A percentile compares a stretch with the other conserved stretches of the same genome.
These are phyloP conservation scores for Eupithecia abbreviata DNA, from an alignment of 2,888 invertebrate genomes.

Conservation along the genomic window DNA sequence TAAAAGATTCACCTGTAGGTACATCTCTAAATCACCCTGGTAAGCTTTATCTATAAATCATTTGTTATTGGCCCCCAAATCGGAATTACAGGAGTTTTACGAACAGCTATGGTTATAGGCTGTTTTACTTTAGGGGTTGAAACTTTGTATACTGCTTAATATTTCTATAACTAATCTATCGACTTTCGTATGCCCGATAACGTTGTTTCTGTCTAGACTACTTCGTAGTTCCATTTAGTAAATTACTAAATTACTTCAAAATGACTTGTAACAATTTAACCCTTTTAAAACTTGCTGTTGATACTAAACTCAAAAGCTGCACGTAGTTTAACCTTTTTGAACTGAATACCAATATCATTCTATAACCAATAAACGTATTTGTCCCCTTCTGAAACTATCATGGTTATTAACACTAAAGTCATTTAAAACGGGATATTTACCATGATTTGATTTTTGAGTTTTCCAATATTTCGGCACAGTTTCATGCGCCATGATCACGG, in stretches of 20 bases:
- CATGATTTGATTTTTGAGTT: too few species aligned
- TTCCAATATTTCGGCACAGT: too few species aligned
- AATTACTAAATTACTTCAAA: conserved; percentile 13
- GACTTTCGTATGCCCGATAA: conserved; percentile 19
- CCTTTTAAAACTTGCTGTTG: conserved; percentile 2
- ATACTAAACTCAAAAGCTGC: not conserved
- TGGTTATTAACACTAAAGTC: too few species aligned
- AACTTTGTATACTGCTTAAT: conserved; percentile 16
- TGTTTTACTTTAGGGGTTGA: not conserved
- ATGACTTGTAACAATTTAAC: conserved; percentile 10
- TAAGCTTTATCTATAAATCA: conserved; percentile 30
- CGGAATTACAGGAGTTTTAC: conserved; percentile 32
- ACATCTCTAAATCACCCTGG: conserved; percentile 26
- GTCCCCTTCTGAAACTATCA: too few species aligned
- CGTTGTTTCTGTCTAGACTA: not conserved
- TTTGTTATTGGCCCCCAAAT: conserved; percentile 29
- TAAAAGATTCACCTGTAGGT: conserved; percentile 29
- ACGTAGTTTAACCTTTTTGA: not conserved
- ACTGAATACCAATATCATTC: not conserved
- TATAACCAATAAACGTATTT: not conserved
- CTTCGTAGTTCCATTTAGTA: conserved; percentile 1
- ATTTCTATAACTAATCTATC: not conserved
- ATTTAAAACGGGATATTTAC: too few species aligned
- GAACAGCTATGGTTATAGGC: conserved; percentile 9
- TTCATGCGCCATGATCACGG: too few species aligned